These are phyloP conservation scores for Pediacus dermestoides DNA, from an alignment of 2,888 invertebrate species.

Conservation along the genomic window DNA sequence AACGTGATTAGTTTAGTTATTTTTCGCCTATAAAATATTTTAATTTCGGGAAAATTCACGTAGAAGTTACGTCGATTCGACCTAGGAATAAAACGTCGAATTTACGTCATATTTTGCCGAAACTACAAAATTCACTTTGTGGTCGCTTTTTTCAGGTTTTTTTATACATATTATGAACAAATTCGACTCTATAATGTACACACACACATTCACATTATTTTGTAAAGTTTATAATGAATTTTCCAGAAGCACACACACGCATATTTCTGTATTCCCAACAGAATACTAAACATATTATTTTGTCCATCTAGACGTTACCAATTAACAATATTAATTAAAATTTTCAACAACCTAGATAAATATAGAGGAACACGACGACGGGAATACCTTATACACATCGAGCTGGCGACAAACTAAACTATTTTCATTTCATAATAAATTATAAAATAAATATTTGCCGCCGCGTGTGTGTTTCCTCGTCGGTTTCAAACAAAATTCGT, in stretches of 20 bases:
- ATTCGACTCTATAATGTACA: too few species aligned
- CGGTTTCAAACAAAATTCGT: slow-evolving; percentile 23
- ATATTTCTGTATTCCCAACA: slow-evolving; percentile 33
- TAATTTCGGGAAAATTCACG: too few species aligned
- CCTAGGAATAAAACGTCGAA: too few species aligned
- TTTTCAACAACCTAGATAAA: slow-evolving; percentile 45
- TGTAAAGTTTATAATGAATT: slow-evolving; percentile 18
- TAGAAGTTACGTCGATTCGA: too few species aligned
- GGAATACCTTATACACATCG: slow-evolving; percentile 30
- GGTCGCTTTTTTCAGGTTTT: slow-evolving; percentile 21
- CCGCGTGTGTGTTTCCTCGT: too few species aligned
- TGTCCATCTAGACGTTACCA: slow-evolving; percentile 43
- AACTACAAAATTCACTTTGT: slow-evolving; percentile 19
- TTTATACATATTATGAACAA: slow-evolving; percentile 20
- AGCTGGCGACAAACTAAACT: slow-evolving; percentile 27
- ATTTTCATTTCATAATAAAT: slow-evolving; percentile 37
- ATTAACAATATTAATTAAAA: slow-evolving; percentile 47
- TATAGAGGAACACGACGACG: slow-evolving; percentile 25
- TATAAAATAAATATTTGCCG: slow-evolving; percentile 37
- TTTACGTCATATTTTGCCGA: neutral
- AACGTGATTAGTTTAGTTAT: too few species aligned
- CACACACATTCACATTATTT: too few species aligned
- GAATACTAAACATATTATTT: slow-evolving; percentile 39
- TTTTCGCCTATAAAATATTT: too few species aligned
- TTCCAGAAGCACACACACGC: slow-evolving; percentile 27